Evolutionary conservation across 2,113 vertebrate species (phyloP).

Genomic region (Tretioscincus oriximinensis): DNA sequence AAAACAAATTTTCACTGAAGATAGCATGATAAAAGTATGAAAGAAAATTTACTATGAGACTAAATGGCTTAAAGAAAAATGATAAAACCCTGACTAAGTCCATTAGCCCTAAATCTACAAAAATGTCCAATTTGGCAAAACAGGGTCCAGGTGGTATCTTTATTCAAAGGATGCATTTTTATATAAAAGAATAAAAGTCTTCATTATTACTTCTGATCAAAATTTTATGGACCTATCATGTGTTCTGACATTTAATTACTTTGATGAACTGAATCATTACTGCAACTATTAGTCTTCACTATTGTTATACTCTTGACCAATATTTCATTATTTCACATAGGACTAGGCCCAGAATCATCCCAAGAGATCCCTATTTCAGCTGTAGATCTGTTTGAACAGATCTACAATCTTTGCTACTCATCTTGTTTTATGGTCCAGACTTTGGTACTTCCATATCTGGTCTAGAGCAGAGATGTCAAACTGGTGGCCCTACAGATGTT

Average conservation of each 20-base stretch:
- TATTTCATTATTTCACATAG: no score
- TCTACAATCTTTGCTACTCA: neutral
- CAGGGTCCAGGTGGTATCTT: neutral
- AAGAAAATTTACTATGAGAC: no score
- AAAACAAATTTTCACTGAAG: no score
- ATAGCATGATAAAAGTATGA: no score
- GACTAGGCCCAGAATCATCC: no score
- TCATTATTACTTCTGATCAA: neutral
- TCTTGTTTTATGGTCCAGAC: no score
- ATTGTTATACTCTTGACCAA: neutral
- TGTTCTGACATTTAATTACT: neutral
- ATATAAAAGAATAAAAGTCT: neutral
- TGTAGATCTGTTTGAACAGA: neutral
- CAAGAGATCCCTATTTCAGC: neutral
- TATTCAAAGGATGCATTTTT: neutral
- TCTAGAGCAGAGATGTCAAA: no score
- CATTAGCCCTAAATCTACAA: neutral
- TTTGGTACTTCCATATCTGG: no score
- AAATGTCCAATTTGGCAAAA: neutral
- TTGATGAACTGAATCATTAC: neutral
- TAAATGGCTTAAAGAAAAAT: neutral
- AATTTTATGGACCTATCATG: neutral
- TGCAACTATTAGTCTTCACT: neutral
- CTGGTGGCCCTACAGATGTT: no score
- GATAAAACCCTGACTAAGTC: neutral